phyloP scores from a whole-genome alignment of 2,797 vertebrate genomes.

The Babyrousa celebensis region DNA sequence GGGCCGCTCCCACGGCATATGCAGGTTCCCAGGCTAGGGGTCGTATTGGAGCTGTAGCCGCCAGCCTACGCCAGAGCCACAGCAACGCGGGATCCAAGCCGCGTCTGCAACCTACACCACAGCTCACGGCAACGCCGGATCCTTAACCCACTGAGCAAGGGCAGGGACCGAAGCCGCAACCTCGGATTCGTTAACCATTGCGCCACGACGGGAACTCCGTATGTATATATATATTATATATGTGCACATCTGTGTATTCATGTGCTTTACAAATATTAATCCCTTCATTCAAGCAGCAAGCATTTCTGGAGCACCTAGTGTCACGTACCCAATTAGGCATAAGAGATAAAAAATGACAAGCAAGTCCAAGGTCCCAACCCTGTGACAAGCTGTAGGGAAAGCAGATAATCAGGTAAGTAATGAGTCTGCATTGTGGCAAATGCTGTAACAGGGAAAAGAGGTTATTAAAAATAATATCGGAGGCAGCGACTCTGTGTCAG shows the following conservation, averaged over 20 bases:
- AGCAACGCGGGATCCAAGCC: too few species aligned
- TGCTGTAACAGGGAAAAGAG: neutral
- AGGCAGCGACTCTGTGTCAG: neutral
- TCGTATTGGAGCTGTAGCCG: too few species aligned
- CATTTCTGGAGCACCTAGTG: constrained; percentile 18
- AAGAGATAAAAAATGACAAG: neutral
- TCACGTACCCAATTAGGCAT: neutral
- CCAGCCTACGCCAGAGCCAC: too few species aligned
- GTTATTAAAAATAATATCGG: constrained; percentile 49
- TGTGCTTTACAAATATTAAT: neutral
- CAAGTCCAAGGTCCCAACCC: constrained; percentile 8
- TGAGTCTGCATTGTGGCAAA: neutral
- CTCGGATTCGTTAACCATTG: too few species aligned
- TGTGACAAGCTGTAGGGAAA: neutral
- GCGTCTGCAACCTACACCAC: too few species aligned
- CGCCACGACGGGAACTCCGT: too few species aligned
- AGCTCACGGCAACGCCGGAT: too few species aligned
- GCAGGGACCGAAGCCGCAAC: too few species aligned
- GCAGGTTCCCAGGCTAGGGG: too few species aligned
- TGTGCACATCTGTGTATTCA: neutral
- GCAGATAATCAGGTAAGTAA: neutral
- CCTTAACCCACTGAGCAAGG: too few species aligned
- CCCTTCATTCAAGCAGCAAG: neutral
- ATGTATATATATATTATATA: neutral
- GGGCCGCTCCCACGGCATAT: too few species aligned